Percentiles rank a stretch among this genome's conserved stretches.
These are phyloP conservation scores for Piaya cayana DNA, from an alignment of 2,113 vertebrate species.

Conservation along the genomic window DNA sequence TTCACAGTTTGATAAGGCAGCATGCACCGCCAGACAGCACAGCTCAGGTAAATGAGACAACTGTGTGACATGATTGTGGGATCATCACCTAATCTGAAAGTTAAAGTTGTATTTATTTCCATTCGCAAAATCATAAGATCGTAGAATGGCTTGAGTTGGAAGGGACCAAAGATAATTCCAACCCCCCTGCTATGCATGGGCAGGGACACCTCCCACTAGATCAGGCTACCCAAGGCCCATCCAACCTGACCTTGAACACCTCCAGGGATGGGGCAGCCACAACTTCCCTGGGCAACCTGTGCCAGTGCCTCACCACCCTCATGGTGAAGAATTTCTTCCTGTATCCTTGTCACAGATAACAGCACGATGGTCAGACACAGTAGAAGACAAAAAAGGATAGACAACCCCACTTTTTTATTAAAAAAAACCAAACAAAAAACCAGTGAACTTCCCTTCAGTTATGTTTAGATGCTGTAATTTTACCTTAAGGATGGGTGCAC, in stretches of 20 bases:
- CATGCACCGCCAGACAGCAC: rapidly evolving
- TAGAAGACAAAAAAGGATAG: not conserved
- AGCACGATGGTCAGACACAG: not conserved
- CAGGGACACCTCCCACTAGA: no score
- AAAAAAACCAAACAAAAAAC: no score
- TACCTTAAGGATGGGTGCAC: rapidly evolving
- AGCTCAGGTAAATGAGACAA: not conserved
- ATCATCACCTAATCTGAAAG: not conserved
- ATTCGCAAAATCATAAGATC: not conserved
- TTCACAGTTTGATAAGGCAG: not conserved
- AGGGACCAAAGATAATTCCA: no score
- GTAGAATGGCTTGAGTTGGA: no score
- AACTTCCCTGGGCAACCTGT: no score
- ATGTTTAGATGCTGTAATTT: not conserved
- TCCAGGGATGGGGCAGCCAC: no score
- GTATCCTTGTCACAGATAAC: not conserved
- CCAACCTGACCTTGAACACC: no score
- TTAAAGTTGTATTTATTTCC: not conserved
- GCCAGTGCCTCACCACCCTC: no score
- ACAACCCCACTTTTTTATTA: rapidly evolving
- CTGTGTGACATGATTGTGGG: not conserved
- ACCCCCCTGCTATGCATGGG: no score
- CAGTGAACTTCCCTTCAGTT: not conserved
- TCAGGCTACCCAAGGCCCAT: no score
- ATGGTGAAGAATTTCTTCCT: no score